Evolutionary conservation across 1,140 invertebrate genomes (phyloP).

Genomic region (Hyles euphorbiae): DNA sequence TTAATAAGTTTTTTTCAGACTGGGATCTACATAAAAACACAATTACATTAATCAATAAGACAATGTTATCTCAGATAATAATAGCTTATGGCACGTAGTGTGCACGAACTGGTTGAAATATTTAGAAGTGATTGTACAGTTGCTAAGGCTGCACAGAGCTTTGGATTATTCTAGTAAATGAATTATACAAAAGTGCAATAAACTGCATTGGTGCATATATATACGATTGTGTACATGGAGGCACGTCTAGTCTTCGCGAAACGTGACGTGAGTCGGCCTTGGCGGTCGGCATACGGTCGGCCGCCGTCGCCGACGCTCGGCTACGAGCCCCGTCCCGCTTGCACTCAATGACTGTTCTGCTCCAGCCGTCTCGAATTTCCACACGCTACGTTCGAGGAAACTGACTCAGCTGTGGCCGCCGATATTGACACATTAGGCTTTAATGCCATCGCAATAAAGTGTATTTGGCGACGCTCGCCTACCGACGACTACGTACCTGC

Average conservation of each 20-base stretch:
- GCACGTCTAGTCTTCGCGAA: constrained; percentile 57
- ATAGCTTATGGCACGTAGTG: too few species aligned
- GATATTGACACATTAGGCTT: constrained; percentile 31
- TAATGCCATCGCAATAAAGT: constrained; percentile 33
- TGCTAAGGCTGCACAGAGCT: too few species aligned
- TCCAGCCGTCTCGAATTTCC: constrained; percentile 60
- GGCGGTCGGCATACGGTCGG: constrained; percentile 48
- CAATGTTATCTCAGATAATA: too few species aligned
- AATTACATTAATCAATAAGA: too few species aligned
- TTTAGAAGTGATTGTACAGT: too few species aligned
- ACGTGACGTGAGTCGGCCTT: constrained; percentile 65
- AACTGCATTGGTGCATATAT: constrained; percentile 28
- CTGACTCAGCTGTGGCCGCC: constrained; percentile 53
- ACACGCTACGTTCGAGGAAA: constrained; percentile 61
- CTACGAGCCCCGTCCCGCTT: constrained; percentile 38
- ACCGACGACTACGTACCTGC: constrained; percentile 26
- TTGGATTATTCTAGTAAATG: too few species aligned
- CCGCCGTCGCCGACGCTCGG: constrained; percentile 33
- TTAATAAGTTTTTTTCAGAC: too few species aligned
- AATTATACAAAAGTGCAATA: constrained; percentile 26
- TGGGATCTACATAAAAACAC: too few species aligned
- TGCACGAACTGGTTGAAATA: too few species aligned
- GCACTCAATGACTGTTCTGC: constrained; percentile 47
- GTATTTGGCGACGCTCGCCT: constrained; percentile 18
- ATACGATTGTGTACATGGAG: constrained; percentile 27